These are phyloP conservation scores for Pachycephus smyrnensis DNA, from an alignment of 2,888 invertebrate genomes.

Conservation along the genomic window DNA sequence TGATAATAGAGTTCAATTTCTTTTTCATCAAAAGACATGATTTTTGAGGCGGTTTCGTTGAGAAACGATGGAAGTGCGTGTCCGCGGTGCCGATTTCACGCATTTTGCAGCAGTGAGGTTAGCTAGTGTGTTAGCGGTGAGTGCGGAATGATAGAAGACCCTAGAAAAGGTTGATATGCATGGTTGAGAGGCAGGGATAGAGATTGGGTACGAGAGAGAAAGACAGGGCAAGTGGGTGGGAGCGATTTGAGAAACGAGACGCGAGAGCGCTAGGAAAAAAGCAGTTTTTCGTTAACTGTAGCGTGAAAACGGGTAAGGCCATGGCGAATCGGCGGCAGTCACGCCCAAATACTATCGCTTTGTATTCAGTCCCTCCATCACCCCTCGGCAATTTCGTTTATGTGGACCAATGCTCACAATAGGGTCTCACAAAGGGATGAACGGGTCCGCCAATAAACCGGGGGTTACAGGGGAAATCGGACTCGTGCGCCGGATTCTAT, in stretches of 20 bases:
- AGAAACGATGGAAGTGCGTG: not conserved
- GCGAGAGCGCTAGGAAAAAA: not conserved
- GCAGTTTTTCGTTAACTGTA: slow-evolving; percentile 50
- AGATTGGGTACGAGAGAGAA: not conserved
- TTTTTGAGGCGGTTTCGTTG: not conserved
- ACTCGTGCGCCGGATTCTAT: slow-evolving; percentile 59
- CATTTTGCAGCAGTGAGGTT: not conserved
- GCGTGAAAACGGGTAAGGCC: slow-evolving; percentile 56
- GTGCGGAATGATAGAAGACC: not conserved
- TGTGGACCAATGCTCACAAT: slow-evolving; percentile 62
- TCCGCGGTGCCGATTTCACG: not conserved
- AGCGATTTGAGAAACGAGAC: not conserved
- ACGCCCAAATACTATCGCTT: slow-evolving; percentile 55
- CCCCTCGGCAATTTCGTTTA: slow-evolving; percentile 63
- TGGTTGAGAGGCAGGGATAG: not conserved
- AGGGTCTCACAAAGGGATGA: slow-evolving; percentile 59
- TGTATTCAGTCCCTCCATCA: slow-evolving; percentile 44
- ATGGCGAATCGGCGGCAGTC: slow-evolving; percentile 60
- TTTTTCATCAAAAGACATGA: not conserved
- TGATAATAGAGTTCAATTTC: not conserved
- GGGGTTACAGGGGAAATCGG: slow-evolving; percentile 56
- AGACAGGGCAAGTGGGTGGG: not conserved
- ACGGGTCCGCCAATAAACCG: slow-evolving; percentile 60
- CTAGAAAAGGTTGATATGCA: not conserved
- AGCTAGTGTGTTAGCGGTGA: not conserved